Percentiles rank a stretch among this genome's conserved stretches.
phyloP scores from a whole-genome alignment of 2,797 vertebrate genomes.

The Helicolenus hilgendorfi region DNA sequence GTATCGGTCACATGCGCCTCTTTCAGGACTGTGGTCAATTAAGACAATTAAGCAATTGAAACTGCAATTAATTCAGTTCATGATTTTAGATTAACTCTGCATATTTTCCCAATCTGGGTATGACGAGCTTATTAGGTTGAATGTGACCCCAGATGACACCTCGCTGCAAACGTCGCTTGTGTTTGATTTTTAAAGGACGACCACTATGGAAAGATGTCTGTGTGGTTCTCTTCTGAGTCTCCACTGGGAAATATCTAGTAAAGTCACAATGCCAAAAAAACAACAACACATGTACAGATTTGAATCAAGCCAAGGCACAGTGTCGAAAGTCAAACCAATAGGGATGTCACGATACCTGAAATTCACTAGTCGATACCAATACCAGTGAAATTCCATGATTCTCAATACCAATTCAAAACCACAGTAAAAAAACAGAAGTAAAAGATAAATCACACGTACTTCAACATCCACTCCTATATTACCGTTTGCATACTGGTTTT shows the following conservation, averaged over 20 bases:
- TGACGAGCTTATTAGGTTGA: slow-evolving; percentile 28
- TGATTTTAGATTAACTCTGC: slow-evolving; percentile 47
- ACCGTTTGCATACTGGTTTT: too few species aligned
- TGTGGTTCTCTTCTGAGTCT: not conserved
- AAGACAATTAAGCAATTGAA: slow-evolving; percentile 39
- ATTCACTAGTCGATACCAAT: too few species aligned
- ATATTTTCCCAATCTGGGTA: slow-evolving; percentile 52
- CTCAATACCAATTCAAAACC: too few species aligned
- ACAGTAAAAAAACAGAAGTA: too few species aligned
- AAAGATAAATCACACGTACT: too few species aligned
- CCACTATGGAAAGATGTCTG: not conserved
- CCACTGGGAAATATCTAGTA: not conserved
- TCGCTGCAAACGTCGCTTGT: not conserved
- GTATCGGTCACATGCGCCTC: not conserved
- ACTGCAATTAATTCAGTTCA: slow-evolving; percentile 46
- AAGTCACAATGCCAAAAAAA: not conserved
- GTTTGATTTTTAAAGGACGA: not conserved
- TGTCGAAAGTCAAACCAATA: not conserved
- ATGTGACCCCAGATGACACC: slow-evolving; percentile 40
- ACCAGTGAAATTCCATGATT: too few species aligned
- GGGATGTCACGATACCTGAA: too few species aligned
- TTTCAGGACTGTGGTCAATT: slow-evolving; percentile 27
- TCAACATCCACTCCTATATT: too few species aligned
- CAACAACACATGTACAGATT: not conserved
- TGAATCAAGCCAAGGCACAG: not conserved